Evolutionary conservation across 2,797 vertebrate genomes (phyloP).

Genomic region (Kryptopterus vitreolus): DNA sequence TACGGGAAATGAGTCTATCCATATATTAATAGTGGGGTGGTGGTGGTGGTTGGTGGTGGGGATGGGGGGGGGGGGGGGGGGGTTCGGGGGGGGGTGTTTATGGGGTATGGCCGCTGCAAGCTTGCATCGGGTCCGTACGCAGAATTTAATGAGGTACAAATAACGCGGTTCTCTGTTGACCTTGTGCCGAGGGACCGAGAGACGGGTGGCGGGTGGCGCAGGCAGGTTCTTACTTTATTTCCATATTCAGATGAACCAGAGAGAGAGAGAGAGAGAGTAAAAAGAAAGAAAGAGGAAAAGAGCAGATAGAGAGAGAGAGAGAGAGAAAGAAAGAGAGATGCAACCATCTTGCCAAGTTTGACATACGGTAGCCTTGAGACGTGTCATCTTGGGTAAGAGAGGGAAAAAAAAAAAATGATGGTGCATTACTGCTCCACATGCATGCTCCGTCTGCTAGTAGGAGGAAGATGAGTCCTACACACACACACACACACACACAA

Average conservation of each 20-base stretch:
- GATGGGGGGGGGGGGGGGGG: too few relatives aligned
- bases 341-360: conserved; percentile 21
- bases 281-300: neutral
- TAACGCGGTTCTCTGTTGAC: conserved; percentile 43
- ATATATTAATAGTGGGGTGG: conserved; percentile 49
- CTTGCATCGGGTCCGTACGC: conserved; percentile 25
- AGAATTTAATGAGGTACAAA: conserved; percentile 52
- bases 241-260: conserved; percentile 25
- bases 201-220: neutral
- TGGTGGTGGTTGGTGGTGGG: too few relatives aligned
- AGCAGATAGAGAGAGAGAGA: neutral
- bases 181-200: conserved; percentile 24
- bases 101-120: conserved; percentile 33
- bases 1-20: conserved; percentile 45
- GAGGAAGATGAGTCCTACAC: conserved; percentile 11
- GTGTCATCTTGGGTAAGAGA: conserved; percentile 5
- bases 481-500: conserved; percentile 10
- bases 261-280: neutral
- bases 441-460: conserved; percentile 18
- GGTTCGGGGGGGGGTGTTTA: too few relatives aligned
- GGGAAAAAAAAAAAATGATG: conserved; percentile 12
- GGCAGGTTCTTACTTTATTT: neutral
- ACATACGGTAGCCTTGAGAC: conserved; percentile 25
- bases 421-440: conserved; percentile 20
- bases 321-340: neutral